Conservation (phyloP, 2,888 invertebrate genomes). For the Drosophila affinis region DNA sequence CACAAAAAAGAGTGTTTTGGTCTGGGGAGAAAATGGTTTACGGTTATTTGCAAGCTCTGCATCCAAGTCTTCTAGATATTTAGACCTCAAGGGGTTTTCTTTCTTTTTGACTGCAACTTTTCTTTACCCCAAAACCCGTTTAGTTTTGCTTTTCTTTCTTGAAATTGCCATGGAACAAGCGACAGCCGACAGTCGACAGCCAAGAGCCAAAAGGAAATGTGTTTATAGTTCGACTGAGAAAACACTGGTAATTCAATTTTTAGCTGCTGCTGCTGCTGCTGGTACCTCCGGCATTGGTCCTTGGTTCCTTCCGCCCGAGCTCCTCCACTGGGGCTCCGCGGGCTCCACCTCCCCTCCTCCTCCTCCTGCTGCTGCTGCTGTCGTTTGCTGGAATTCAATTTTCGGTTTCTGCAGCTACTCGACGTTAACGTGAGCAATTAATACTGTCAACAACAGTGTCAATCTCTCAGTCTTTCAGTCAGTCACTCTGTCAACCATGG, state of each 20-base stretch:
- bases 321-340: background rate
- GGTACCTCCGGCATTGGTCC: background rate
- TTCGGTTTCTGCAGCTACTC: constrained; percentile 34
- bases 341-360: too few relatives aligned
- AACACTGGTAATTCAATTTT: constrained; percentile 35
- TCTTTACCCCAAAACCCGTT: background rate
- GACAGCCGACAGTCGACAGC: background rate
- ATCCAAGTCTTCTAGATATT: too few relatives aligned
- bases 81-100: too few relatives aligned
- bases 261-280: constrained; percentile 7
- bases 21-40: too few relatives aligned
- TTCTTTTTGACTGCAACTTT: background rate
- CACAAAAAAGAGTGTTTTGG: too few relatives aligned
- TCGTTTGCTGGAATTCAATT: constrained; percentile 61
- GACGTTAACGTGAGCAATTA: constrained; percentile 70
- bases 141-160: constrained; percentile 20
- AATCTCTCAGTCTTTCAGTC: constrained; percentile 16
- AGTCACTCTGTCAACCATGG: constrained; percentile 8
- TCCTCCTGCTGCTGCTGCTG: background rate
- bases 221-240: constrained; percentile 21
- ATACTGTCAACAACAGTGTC: constrained; percentile 69
- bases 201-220: constrained; percentile 4
- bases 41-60: too few relatives aligned
- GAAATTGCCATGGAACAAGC: background rate
- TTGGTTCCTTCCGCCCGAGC: background rate